These are phyloP conservation scores for Hoplostethus atlanticus DNA, from an alignment of 2,797 vertebrate genomes.

Conservation along the genomic window DNA sequence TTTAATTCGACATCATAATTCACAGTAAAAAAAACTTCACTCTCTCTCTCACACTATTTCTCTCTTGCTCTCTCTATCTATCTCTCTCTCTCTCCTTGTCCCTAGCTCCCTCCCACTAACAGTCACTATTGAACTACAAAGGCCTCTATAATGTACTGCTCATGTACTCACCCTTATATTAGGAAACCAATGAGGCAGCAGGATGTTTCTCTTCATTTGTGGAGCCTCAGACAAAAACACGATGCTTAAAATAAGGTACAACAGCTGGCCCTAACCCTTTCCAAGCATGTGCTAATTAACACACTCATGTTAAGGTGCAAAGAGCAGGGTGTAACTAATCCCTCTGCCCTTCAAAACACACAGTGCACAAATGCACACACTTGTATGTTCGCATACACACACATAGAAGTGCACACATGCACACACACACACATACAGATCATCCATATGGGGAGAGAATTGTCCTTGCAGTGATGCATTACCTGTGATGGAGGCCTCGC, in stretches of 20 bases:
- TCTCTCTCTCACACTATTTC: too few relatives aligned
- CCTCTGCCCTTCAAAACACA: constrained; percentile 44
- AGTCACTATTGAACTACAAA: neutral
- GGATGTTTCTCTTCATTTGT: too few relatives aligned
- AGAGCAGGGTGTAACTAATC: constrained; percentile 43
- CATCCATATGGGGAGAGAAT: constrained; percentile 27
- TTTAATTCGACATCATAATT: too few relatives aligned
- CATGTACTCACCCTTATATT: neutral
- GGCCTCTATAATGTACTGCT: neutral
- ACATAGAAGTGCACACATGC: neutral
- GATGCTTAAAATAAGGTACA: neutral
- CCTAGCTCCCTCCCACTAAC: neutral
- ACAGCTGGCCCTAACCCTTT: neutral
- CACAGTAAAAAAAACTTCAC: too few relatives aligned
- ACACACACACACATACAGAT: constrained; percentile 5
- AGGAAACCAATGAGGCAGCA: too few relatives aligned
- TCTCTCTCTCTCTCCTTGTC: neutral
- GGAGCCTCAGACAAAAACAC: neutral
- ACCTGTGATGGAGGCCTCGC: constrained; percentile 50
- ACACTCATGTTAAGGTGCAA: constrained; percentile 39
- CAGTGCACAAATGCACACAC: constrained; percentile 1
- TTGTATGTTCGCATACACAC: neutral
- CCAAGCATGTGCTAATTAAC: constrained; percentile 32
- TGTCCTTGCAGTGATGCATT: constrained; percentile 57
- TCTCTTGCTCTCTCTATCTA: neutral